Conservation (phyloP, 1,140 invertebrate genomes). For the Eupeodes corollae region DNA sequence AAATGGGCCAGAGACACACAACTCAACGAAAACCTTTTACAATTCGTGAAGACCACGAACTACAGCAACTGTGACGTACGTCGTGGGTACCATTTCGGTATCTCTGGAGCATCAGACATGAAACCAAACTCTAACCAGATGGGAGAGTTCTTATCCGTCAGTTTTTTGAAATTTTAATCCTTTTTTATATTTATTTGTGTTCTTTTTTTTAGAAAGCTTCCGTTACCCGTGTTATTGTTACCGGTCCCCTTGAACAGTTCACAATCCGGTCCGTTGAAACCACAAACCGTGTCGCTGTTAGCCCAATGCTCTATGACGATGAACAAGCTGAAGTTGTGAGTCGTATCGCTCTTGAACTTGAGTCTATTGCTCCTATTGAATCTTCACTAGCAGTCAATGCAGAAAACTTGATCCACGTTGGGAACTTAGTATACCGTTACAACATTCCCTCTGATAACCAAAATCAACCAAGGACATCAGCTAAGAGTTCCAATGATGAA, state of each 20-base stretch:
- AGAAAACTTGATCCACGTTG: constrained; percentile 34
- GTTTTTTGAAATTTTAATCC: constrained; percentile 7
- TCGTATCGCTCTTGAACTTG: constrained; percentile 44
- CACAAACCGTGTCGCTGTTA: constrained; percentile 44
- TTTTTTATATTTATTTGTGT: not conserved
- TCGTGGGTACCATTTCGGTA: constrained; percentile 49
- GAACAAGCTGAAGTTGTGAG: constrained; percentile 49
- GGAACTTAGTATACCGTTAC: constrained; percentile 46
- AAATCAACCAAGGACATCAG: constrained; percentile 10
- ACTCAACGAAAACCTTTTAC: constrained; percentile 38
- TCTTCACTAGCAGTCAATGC: constrained; percentile 26
- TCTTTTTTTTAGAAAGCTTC: constrained; percentile 38
- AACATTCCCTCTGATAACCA: constrained; percentile 28
- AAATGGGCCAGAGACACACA: constrained; percentile 19
- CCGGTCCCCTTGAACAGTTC: constrained; percentile 41
- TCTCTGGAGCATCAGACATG: constrained; percentile 41
- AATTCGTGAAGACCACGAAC: constrained; percentile 55
- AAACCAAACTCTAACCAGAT: constrained; percentile 43
- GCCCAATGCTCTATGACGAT: constrained; percentile 40
- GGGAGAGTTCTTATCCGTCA: constrained; percentile 44
- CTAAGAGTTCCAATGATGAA: not conserved
- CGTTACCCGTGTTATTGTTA: constrained; percentile 42
- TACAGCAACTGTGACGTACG: constrained; percentile 48
- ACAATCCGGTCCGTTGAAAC: constrained; percentile 52
- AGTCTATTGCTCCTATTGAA: constrained; percentile 24